These are phyloP conservation scores for Tapirus terrestris DNA, from an alignment of 2,113 vertebrate species.

Conservation along the genomic window DNA sequence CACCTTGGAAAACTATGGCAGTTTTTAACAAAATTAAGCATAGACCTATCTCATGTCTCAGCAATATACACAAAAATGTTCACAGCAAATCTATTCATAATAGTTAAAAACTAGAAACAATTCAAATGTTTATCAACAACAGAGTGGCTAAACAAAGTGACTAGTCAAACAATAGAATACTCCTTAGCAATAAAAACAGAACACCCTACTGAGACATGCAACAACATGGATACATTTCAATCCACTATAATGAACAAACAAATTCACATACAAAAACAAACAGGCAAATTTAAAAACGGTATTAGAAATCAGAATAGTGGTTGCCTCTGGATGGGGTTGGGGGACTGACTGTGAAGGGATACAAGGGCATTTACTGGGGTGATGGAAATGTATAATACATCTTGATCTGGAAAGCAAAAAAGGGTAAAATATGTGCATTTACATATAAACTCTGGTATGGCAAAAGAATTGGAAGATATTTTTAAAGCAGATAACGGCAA, in stretches of 20 bases:
- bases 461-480: not conserved
- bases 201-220: not conserved
- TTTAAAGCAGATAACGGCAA: not conserved
- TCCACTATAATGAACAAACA: too few relatives aligned
- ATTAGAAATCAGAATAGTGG: not conserved
- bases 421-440: not conserved
- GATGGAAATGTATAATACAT: too few relatives aligned
- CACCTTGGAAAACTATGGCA: not conserved
- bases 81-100: not conserved
- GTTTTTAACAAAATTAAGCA: not conserved
- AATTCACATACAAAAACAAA: not conserved
- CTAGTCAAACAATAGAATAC: not conserved
- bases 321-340: accelerated
- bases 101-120: not conserved
- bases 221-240: not conserved
- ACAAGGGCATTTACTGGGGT: not conserved
- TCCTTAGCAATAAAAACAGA: not conserved
- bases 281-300: not conserved
- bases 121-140: not conserved
- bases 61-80: not conserved
- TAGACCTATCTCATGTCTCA: not conserved
- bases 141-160: not conserved
- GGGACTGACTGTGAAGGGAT: not conserved
- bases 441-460: not conserved
- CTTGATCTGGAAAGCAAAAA: not conserved